Conservation (phyloP, 2,888 invertebrate genomes). For the Rhagophthalmus giganteus region DNA sequence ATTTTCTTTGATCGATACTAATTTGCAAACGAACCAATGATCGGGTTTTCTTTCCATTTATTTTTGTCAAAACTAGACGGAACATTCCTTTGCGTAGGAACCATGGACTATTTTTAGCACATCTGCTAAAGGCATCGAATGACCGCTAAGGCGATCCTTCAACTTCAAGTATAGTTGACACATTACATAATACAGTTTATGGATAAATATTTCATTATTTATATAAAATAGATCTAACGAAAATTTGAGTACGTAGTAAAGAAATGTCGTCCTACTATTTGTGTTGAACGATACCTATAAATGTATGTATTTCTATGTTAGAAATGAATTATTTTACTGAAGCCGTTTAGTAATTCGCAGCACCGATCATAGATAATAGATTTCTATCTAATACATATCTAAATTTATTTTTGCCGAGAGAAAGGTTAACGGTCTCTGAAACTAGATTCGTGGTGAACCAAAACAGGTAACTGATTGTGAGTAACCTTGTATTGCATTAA, state of each 20-base stretch:
- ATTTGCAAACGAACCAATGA: slow-evolving; percentile 12
- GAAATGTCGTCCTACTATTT: too few species aligned
- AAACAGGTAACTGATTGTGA: slow-evolving; percentile 38
- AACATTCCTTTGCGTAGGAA: slow-evolving; percentile 24
- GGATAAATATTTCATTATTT: too few species aligned
- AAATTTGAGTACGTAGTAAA: too few species aligned
- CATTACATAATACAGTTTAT: slow-evolving; percentile 18
- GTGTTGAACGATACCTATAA: too few species aligned
- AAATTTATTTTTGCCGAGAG: slow-evolving; percentile 23
- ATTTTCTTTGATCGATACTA: too few species aligned
- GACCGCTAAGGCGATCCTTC: slow-evolving; percentile 19
- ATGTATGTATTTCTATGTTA: too few species aligned
- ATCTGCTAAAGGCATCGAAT: slow-evolving; percentile 20
- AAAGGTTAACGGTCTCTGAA: slow-evolving; percentile 40
- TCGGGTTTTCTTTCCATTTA: slow-evolving; percentile 9
- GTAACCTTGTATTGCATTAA: slow-evolving; percentile 35
- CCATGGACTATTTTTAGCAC: slow-evolving; percentile 20
- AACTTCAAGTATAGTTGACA: slow-evolving; percentile 7
- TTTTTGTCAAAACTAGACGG: slow-evolving; percentile 24
- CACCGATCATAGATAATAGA: slow-evolving; percentile 11
- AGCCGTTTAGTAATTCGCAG: too few species aligned
- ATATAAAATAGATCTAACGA: too few species aligned
- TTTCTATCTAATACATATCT: slow-evolving; percentile 12
- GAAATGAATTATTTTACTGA: too few species aligned
- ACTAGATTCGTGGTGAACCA: slow-evolving; percentile 37